Percentiles rank a stretch among this genome's conserved stretches.
phyloP scores from a whole-genome alignment of 2,888 invertebrate genomes.

The Griposia aprilina region DNA sequence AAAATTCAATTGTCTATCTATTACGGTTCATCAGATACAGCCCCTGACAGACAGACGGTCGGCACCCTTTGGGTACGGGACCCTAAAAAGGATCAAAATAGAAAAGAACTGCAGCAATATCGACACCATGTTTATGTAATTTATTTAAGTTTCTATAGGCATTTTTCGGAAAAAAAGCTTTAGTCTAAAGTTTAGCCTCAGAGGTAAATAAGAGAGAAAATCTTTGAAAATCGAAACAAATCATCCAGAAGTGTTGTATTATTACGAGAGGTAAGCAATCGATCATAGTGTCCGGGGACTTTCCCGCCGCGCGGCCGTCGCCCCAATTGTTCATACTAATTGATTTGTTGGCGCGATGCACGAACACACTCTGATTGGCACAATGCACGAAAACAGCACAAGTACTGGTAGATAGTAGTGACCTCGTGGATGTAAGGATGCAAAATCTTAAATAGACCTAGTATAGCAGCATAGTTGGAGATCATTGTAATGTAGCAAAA shows the following conservation, averaged over 20 bases:
- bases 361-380: slow-evolving; percentile 41
- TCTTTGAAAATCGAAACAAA: neutral
- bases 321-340: slow-evolving; percentile 44
- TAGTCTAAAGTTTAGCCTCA: neutral
- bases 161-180: neutral
- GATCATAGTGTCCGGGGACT: slow-evolving; percentile 45
- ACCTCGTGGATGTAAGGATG: too few species aligned
- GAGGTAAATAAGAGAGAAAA: neutral
- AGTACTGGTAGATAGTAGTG: neutral
- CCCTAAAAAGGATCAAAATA: neutral
- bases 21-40: too few species aligned
- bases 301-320: slow-evolving; percentile 46
- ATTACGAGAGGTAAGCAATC: slow-evolving; percentile 9
- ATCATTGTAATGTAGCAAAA: too few species aligned
- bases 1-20: too few species aligned
- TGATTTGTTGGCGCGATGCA: slow-evolving; percentile 57
- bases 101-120: neutral
- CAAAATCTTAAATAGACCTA: too few species aligned
- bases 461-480: too few species aligned
- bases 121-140: neutral
- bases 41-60: too few species aligned
- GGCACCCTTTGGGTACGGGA: too few species aligned
- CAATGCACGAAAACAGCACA: slow-evolving; percentile 27
- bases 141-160: neutral
- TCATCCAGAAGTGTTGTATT: neutral